These are phyloP conservation scores for Thalassophryne amazonica DNA, from an alignment of 2,797 vertebrate genomes.

Conservation along the genomic window DNA sequence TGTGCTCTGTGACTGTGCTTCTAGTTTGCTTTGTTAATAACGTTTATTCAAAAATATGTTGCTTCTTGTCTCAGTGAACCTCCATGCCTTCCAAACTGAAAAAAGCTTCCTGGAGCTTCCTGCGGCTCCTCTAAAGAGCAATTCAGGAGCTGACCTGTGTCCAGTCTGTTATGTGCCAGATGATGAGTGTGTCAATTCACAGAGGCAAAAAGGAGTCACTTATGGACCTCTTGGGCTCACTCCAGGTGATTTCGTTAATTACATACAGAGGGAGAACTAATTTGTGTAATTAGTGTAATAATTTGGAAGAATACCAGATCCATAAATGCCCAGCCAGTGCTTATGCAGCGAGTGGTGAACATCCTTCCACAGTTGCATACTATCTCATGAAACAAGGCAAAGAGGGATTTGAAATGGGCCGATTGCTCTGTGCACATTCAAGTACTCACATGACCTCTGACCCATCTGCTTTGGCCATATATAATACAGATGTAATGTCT, in stretches of 20 bases:
- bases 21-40: neutral
- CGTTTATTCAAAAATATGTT: constrained; percentile 4
- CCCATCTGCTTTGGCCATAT: constrained; percentile 20
- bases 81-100: neutral
- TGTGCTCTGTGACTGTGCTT: neutral
- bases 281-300: constrained; percentile 34
- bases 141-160: constrained; percentile 3
- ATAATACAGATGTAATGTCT: neutral
- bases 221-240: neutral
- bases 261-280: constrained; percentile 11
- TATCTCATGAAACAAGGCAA: constrained; percentile 4
- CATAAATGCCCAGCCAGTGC: constrained; percentile 12
- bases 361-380: neutral
- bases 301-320: constrained; percentile 20
- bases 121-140: constrained; percentile 1
- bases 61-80: neutral
- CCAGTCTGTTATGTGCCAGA: constrained; percentile 4
- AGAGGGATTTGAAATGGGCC: constrained; percentile 5
- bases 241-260: constrained; percentile 21
- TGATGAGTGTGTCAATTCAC: constrained; percentile 6
- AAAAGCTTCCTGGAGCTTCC: neutral
- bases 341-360: neutral
- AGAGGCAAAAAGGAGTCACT: constrained; percentile 5
- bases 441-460: constrained; percentile 2
- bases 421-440: constrained; percentile 4